Evolutionary conservation across 2,797 vertebrate species (phyloP).

Genomic region (Tenualosa ilisha): DNA sequence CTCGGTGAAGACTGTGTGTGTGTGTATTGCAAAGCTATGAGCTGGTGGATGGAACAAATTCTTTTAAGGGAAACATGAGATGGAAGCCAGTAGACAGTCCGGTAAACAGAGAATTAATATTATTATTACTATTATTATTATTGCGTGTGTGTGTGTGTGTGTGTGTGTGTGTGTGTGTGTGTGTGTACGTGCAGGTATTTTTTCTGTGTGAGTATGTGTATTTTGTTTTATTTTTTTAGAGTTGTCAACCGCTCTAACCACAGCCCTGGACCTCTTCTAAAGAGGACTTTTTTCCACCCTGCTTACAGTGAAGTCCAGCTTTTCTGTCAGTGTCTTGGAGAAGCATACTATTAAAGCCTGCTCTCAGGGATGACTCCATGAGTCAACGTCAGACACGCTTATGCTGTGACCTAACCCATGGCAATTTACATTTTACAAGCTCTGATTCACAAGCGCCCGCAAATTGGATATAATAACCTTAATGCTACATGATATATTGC

Average conservation of each 20-base stretch:
- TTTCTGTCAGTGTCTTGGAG: not conserved
- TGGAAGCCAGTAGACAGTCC: not conserved
- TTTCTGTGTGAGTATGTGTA: not conserved
- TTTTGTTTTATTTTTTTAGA: not conserved
- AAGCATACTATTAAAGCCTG: not conserved
- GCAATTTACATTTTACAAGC: slow-evolving; percentile 9
- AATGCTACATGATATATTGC: slow-evolving; percentile 18
- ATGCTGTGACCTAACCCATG: not conserved
- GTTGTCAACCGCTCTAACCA: not conserved
- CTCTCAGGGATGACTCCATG: not conserved
- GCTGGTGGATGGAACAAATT: not conserved
- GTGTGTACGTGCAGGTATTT: not conserved
- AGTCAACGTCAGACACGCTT: not conserved
- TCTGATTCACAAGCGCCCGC: not conserved
- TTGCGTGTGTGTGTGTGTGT: not conserved
- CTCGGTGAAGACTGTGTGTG: not conserved
- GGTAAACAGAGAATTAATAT: not conserved
- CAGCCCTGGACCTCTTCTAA: not conserved
- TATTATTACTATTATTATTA: not conserved
- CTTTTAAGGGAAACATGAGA: not conserved
- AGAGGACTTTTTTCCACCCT: not conserved
- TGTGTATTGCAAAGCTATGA: not conserved
- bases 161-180: slow-evolving; percentile 4
- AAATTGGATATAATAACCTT: not conserved
- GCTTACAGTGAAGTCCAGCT: not conserved